Base-by-base conservation (phyloP, 53 echinoderm and acorn worm species). In the Temnopleurus reevesii region DNA sequence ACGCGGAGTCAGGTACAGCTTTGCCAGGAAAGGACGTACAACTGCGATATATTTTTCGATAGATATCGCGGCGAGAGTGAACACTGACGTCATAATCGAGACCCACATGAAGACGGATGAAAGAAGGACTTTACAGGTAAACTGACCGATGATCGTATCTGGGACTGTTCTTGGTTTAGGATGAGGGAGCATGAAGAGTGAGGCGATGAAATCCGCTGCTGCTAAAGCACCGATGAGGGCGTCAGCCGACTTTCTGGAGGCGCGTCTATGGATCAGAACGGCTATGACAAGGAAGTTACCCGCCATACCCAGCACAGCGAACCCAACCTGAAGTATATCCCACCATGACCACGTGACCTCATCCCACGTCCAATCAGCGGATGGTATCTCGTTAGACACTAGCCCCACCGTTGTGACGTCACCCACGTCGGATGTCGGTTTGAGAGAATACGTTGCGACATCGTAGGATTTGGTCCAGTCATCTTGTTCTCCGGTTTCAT, bases 41-140 rank as follows among this genome's bases (percentile, higher is more conserved):
- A 83, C 56, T 51, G 83, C 83, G 7, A 83, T 36, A 8, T 56
- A 83, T 28, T 56, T 18, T 30, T 83, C 83, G 4, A 83, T 31
- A 4, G 83, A 55, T 23, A 83, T 83, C 7, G 56, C 56, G 15
- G 83, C 38, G 2, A 83, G 83, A 13, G 83, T 83, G 56, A 57
- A 34, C 9, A 83, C 56, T 5, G 83, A 83, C 1, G 55, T 36
- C 35, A 36, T 55, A 23, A 83, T 36, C n/a, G 83, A 53, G 4
- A 56, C 38, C 83, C 83, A 83, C 83, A 83, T 33, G 36, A 56
- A 55, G n/a, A 83, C 35, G 55, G 83, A 83, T 83, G 83, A 51
- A 17, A 55, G 23, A 19, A 83, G 12, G 29, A 83, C 83, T 33
- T 83, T 82, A 56, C 83, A 82, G 0, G 19, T 29, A 29, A 53